Evolutionary conservation across 1,140 invertebrate genomes (phyloP), one percentile per base, ranked within the genome.

Genomic region (Ruditapes philippinarum): DNA sequence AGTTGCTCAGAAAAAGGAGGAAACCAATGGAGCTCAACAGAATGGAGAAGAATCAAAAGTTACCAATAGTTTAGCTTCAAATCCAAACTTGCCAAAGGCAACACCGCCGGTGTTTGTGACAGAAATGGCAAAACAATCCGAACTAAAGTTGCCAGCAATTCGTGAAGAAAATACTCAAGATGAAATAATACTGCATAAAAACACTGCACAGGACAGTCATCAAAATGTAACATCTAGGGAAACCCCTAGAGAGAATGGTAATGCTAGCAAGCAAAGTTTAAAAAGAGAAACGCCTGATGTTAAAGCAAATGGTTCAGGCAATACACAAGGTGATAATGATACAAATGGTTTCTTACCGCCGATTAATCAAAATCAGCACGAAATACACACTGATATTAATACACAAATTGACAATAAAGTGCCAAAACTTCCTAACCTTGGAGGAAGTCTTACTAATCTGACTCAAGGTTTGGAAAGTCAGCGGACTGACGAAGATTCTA

Each of bases 101-200:
- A 78, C 49, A 68, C 85, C 85, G 1, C 91, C 91, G 12, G 91
- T 92, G 45, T 73, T 92, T 54, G 80, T 92, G 22, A 92, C 91
- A 14, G 91, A 91, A 79, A 3, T 89, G 40, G 40, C 68, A 25
- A 91, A 85, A 51, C 28, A 65, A 45, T 68, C 74, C 1, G 90
- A 92, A 0, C 28, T 78, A 14, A 88, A 90, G 31, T 54, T 92
- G n/a, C 90, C 92, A 0, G 83, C 86, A 36, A 92, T 92, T 12
- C 65, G 84, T 25, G 92, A 92, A 78, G 92, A 92, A 38, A 78
- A 74, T 60, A 92, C 92, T 25, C 89, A 92, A 73, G 92, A 92
- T 65, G 90, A 92, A 49, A 91, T 92, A 42, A 45, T 89, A 7
- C 33, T 92, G 1, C 68, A 28, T 25, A 40, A 40, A n/a, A 31